phyloP scores from a whole-genome alignment of 2,888 invertebrate species.

The Pristionchus entomophagus region DNA sequence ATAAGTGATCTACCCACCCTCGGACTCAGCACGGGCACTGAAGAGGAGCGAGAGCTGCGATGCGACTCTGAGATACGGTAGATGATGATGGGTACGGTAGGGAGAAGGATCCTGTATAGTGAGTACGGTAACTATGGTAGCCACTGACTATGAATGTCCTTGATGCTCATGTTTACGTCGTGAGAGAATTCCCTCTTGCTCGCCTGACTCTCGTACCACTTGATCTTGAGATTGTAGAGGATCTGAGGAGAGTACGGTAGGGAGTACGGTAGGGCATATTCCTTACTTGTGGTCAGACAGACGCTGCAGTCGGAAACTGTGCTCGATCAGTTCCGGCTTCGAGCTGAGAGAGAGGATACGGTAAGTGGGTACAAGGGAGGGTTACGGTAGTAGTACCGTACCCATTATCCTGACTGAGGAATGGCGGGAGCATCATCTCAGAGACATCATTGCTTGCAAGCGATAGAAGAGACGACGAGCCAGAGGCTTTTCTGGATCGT shows the following conservation, averaged over 20 bases:
- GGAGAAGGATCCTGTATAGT: too few relatives aligned
- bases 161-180: conserved; percentile 12
- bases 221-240: conserved; percentile 29
- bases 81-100: not conserved
- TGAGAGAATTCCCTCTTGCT: not conserved
- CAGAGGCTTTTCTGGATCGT: not conserved
- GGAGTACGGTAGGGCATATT: not conserved
- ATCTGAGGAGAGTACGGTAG: not conserved
- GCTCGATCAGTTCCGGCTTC: conserved; percentile 34
- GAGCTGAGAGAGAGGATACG: not conserved
- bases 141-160: not conserved
- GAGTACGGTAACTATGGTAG: not conserved
- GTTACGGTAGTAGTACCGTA: not conserved
- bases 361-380: not conserved
- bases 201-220: conserved; percentile 12
- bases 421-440: conserved; percentile 23
- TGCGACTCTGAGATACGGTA: not conserved
- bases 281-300: not conserved
- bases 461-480: not conserved
- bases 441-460: conserved; percentile 21
- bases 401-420: conserved; percentile 1
- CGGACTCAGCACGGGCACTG: not conserved
- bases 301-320: conserved; percentile 37
- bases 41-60: not conserved
- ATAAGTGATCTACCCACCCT: not conserved